Conservation (phyloP, 2,888 invertebrate species). For the Anthrax anthrax region DNA sequence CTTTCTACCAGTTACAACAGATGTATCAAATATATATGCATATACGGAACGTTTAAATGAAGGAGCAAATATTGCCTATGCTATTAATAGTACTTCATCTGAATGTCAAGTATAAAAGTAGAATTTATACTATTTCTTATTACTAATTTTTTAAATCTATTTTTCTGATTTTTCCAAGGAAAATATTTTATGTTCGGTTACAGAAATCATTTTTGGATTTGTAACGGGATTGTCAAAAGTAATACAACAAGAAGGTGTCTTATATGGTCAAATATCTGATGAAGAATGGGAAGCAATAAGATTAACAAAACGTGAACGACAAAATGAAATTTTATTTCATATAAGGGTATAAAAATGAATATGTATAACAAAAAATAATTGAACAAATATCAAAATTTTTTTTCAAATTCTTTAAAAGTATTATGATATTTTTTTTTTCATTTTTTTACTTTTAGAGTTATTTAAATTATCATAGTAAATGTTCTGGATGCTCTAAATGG, state of each 20-base stretch:
- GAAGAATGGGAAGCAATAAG: constrained; percentile 76
- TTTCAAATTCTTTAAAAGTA: neutral
- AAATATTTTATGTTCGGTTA: constrained; percentile 51
- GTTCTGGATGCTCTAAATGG: constrained; percentile 45
- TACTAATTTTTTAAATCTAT: neutral
- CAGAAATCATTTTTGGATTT: constrained; percentile 52
- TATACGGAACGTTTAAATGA: constrained; percentile 48
- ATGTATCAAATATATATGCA: constrained; percentile 37
- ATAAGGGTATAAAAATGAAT: constrained; percentile 53
- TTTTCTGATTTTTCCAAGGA: constrained; percentile 32
- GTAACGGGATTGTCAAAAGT: constrained; percentile 53
- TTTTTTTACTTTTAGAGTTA: constrained; percentile 19
- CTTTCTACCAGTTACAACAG: constrained; percentile 48
- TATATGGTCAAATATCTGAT: constrained; percentile 61
- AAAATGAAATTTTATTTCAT: constrained; percentile 42
- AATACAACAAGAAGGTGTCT: constrained; percentile 52
- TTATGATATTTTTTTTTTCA: too few species aligned
- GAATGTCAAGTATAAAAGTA: constrained; percentile 39
- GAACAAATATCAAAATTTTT: too few species aligned
- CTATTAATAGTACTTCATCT: constrained; percentile 49
- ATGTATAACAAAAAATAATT: too few species aligned
- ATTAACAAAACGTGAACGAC: constrained; percentile 47
- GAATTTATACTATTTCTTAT: neutral
- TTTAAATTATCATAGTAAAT: constrained; percentile 26
- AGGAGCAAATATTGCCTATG: constrained; percentile 68